Evolutionary conservation across 2,113 vertebrate species (phyloP).

Genomic region (Pituophis catenifer): DNA sequence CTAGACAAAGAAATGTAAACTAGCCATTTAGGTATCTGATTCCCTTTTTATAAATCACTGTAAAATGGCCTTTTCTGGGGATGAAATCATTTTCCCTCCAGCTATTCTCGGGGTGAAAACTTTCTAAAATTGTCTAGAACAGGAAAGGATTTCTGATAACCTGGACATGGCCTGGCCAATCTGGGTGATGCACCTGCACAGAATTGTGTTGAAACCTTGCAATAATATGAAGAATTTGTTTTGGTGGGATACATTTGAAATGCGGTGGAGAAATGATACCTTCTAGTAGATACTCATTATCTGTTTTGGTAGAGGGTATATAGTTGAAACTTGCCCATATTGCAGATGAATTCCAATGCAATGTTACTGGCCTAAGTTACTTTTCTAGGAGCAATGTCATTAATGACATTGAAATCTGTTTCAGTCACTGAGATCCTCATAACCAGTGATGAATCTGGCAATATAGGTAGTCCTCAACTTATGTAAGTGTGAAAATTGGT

Average conservation of each 20-base stretch:
- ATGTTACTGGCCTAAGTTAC: neutral
- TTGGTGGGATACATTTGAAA: neutral
- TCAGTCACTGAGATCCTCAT: neutral
- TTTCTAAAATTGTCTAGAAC: neutral
- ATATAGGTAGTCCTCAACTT: too few species aligned
- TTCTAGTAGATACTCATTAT: neutral
- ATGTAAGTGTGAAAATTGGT: too few species aligned
- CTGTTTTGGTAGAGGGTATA: neutral
- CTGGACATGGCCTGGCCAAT: neutral
- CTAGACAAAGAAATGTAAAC: neutral
- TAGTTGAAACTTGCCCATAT: neutral
- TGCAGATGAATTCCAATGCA: neutral
- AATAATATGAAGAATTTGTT: neutral
- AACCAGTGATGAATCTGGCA: too few species aligned
- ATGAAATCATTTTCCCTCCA: neutral
- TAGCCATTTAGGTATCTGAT: neutral
- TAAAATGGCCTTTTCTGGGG: neutral
- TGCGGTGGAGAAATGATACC: neutral
- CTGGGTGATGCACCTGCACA: neutral
- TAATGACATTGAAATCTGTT: neutral
- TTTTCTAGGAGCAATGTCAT: neutral
- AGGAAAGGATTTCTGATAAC: neutral
- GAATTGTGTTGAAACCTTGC: neutral
- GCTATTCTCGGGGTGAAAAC: too few species aligned
- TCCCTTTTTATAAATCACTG: neutral